phyloP scores from a whole-genome alignment of 2,888 invertebrate genomes.

The Drosophila quinaria region DNA sequence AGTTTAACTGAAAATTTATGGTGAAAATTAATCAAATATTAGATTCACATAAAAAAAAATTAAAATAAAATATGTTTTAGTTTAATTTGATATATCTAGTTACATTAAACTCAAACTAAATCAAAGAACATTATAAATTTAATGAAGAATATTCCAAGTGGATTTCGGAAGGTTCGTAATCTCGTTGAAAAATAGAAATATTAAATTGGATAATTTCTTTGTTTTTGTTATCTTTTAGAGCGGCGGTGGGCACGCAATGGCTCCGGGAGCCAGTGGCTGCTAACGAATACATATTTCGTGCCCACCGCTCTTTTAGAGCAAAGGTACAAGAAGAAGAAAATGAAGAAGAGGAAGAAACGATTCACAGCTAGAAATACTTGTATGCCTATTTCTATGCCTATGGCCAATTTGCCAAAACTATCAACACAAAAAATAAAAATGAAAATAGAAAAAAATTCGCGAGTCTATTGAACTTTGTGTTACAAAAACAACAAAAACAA shows the following conservation, averaged over 20 bases:
- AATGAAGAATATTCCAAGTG: neutral
- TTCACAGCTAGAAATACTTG: neutral
- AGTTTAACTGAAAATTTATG: no score
- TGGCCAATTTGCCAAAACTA: conserved; percentile 23
- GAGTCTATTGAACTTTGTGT: conserved; percentile 80
- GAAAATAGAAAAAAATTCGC: conserved; percentile 53
- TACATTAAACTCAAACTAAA: no score
- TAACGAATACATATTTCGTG: no score
- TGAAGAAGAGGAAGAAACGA: neutral
- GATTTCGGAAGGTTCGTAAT: neutral
- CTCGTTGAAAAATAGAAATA: neutral
- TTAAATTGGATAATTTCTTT: no score
- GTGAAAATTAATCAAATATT: no score
- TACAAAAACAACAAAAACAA: conserved; percentile 46
- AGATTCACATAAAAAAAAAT: neutral
- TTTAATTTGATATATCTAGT: neutral
- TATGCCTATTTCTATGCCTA: neutral
- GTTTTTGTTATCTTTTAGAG: no score
- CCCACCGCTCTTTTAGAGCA: no score
- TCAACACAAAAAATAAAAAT: conserved; percentile 6
- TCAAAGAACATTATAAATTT: neutral
- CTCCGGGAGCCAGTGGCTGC: no score
- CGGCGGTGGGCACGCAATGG: no score
- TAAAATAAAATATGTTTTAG: no score
- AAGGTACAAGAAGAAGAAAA: neutral